phyloP scores from a whole-genome alignment of 2,113 vertebrate genomes.

The Anser brachyrhynchus region DNA sequence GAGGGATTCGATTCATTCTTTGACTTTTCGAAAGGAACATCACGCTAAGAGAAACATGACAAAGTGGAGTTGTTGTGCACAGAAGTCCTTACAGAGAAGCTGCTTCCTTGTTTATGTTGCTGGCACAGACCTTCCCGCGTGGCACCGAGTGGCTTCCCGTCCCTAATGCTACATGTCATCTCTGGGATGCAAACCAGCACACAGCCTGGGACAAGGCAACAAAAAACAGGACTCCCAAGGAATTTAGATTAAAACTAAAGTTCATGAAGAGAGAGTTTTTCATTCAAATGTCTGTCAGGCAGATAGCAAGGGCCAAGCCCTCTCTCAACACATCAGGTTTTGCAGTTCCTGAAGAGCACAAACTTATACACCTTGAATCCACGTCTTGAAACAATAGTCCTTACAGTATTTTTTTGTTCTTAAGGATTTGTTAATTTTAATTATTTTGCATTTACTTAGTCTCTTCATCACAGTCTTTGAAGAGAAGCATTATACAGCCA shows the following conservation, averaged over 20 bases:
- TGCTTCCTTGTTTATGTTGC: not conserved
- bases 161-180: not conserved
- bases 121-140: not conserved
- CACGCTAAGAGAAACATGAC: not conserved
- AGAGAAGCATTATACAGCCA: not conserved
- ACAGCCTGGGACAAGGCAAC: not conserved
- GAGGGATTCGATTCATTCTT: not conserved
- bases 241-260: not conserved
- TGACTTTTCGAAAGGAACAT: not conserved
- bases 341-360: not conserved
- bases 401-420: fast-evolving
- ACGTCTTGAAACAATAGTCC: not conserved
- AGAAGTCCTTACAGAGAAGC: not conserved
- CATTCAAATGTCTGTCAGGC: not conserved
- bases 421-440: not conserved
- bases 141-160: not conserved
- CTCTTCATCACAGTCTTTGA: not conserved
- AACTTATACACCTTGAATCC: not conserved
- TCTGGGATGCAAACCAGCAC: not conserved
- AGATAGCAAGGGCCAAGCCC: not conserved
- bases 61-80: not conserved
- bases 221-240: fast-evolving
- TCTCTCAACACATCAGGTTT: not conserved
- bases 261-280: not conserved
- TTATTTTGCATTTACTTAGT: not conserved